Percentiles rank a stretch among this genome's conserved stretches.
Conservation (phyloP, 2,113 vertebrate genomes). For the Cairina moschata region DNA sequence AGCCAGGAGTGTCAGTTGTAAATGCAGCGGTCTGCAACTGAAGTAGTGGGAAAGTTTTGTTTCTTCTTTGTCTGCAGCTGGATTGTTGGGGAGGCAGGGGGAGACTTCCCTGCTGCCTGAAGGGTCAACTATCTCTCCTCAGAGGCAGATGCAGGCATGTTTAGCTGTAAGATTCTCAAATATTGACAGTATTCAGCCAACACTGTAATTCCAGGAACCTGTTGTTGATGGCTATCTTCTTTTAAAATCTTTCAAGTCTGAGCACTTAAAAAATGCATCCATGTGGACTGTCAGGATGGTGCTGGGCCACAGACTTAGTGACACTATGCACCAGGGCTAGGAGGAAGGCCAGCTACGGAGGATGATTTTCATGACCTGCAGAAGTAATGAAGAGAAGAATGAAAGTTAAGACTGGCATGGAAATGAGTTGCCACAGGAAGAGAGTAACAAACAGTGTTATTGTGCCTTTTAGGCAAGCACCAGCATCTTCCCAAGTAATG, state of each 20-base stretch:
- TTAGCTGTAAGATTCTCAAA: conserved; percentile 9
- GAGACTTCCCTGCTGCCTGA: background rate
- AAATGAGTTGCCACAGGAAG: background rate
- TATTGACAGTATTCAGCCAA: background rate
- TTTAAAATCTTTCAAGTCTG: background rate
- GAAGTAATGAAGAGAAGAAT: background rate
- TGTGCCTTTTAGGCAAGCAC: background rate
- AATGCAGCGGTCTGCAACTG: conserved; percentile 35
- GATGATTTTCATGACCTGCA: background rate
- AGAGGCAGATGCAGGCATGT: background rate
- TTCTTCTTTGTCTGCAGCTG: conserved; percentile 42
- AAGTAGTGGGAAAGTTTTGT: background rate
- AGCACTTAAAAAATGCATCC: background rate
- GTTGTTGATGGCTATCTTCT: background rate
- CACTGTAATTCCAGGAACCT: background rate
- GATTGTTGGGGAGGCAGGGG: background rate
- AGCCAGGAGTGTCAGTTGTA: conserved; percentile 59
- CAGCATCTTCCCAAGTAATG: background rate
- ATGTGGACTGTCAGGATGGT: background rate
- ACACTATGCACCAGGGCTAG: background rate
- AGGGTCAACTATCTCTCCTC: conserved; percentile 52
- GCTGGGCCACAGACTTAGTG: background rate
- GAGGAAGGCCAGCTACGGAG: background rate
- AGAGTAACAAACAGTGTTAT: background rate
- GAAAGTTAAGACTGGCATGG: background rate